Evolutionary conservation across 2,888 invertebrate species (phyloP).

Genomic region (Phalera bucephala): DNA sequence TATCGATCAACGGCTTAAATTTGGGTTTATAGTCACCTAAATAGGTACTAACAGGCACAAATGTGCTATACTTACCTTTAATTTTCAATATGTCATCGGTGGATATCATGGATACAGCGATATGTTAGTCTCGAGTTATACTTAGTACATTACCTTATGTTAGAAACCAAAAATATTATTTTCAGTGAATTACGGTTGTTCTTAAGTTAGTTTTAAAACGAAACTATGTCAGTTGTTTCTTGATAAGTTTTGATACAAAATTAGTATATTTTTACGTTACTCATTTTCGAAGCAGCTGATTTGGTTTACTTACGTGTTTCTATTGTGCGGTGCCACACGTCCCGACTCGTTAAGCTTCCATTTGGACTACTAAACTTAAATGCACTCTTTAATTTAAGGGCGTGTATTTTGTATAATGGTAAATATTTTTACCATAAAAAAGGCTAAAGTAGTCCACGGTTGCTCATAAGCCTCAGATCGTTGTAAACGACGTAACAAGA

Average conservation of each 20-base stretch:
- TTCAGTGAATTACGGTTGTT: slow-evolving; percentile 12
- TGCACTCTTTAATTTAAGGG: too few relatives aligned
- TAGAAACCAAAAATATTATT: not conserved
- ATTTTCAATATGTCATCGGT: too few relatives aligned
- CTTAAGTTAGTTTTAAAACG: not conserved
- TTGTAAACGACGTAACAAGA: slow-evolving; percentile 14
- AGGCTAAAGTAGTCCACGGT: slow-evolving; percentile 6
- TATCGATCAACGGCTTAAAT: too few relatives aligned
- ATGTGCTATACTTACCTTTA: too few relatives aligned
- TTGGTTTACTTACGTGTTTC: slow-evolving; percentile 8
- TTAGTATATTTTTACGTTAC: not conserved
- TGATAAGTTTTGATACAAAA: not conserved
- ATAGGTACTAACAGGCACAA: too few relatives aligned
- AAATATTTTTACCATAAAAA: too few relatives aligned
- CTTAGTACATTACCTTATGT: not conserved
- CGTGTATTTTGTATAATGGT: too few relatives aligned
- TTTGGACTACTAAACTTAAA: slow-evolving; percentile 6
- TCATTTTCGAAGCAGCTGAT: slow-evolving; percentile 7
- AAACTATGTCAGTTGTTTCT: slow-evolving; percentile 18
- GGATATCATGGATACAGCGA: too few relatives aligned
- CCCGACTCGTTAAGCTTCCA: slow-evolving; percentile 18
- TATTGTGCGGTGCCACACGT: slow-evolving; percentile 22
- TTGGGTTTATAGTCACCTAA: too few relatives aligned
- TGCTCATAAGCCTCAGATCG: slow-evolving; percentile 9
- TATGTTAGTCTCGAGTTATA: too few relatives aligned